Conservation (phyloP, 2,797 vertebrate species). For the Lophius americanus region DNA sequence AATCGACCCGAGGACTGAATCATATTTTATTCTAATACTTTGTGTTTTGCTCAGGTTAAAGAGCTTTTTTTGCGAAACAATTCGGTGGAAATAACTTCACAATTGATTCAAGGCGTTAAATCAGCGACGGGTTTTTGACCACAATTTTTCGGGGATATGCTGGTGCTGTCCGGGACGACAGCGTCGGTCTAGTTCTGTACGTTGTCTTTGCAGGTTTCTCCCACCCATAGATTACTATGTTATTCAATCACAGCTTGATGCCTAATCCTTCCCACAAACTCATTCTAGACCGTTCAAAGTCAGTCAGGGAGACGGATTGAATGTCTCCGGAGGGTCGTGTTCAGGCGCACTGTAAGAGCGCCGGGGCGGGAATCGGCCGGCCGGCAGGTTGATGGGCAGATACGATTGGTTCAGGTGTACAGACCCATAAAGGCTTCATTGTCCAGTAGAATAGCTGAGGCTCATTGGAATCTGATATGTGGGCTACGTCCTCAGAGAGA, state of each 20-base stretch:
- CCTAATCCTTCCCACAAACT: neutral
- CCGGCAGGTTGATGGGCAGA: slow-evolving; percentile 36
- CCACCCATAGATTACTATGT: neutral
- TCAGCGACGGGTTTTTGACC: too few relatives aligned
- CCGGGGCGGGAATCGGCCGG: slow-evolving; percentile 9
- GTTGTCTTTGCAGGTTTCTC: neutral
- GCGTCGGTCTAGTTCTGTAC: too few relatives aligned
- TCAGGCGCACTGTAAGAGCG: neutral
- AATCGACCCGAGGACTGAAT: too few relatives aligned
- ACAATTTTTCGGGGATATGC: too few relatives aligned
- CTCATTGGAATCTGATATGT: slow-evolving; percentile 66
- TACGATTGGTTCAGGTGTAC: slow-evolving; percentile 65
- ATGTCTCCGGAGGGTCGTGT: neutral
- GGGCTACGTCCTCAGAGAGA: slow-evolving; percentile 5
- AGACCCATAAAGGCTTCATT: slow-evolving; percentile 70
- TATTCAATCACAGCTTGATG: neutral
- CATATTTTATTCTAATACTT: too few relatives aligned
- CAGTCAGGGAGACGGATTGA: neutral
- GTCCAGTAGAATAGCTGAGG: slow-evolving; percentile 51
- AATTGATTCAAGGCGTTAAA: too few relatives aligned
- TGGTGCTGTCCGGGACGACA: too few relatives aligned
- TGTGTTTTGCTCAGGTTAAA: too few relatives aligned
- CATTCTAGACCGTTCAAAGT: neutral
- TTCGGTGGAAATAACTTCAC: too few relatives aligned
- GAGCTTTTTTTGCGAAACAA: too few relatives aligned